Percentiles rank a stretch among this genome's conserved stretches.
phyloP scores from a whole-genome alignment of 2,113 vertebrate species.

The Pungitius pungitius region DNA sequence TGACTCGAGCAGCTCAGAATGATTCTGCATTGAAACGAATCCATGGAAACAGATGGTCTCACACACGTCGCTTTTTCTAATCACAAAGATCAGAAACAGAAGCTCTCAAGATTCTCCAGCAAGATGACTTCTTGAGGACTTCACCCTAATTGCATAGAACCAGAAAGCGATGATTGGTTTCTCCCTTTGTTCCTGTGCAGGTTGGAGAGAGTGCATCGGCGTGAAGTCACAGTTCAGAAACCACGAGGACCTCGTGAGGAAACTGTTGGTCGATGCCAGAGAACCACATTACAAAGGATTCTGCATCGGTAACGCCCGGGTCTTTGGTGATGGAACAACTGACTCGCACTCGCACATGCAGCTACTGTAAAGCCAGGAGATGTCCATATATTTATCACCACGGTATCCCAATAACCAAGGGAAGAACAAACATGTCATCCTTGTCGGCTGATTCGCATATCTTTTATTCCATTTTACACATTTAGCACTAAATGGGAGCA shows the following conservation, averaged over 20 bases:
- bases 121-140: constrained; percentile 37
- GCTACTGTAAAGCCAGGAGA: neutral
- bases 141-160: constrained; percentile 24
- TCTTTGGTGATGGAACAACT: neutral
- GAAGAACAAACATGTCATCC: neutral
- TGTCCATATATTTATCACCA: neutral
- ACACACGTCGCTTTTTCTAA: constrained; percentile 18
- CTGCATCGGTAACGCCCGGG: constrained; percentile 70
- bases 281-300: constrained; percentile 73
- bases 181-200: constrained; percentile 54
- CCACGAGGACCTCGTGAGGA: constrained; percentile 66
- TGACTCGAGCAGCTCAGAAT: constrained; percentile 5
- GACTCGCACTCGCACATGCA: neutral
- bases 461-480: neutral
- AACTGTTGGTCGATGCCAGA: constrained; percentile 76
- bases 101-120: constrained; percentile 8
- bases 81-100: constrained; percentile 15
- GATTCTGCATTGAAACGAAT: constrained; percentile 22
- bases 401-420: neutral
- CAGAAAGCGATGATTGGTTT: constrained; percentile 9
- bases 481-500: neutral
- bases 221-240: constrained; percentile 73
- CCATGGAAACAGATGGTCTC: constrained; percentile 10
- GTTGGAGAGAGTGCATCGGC: constrained; percentile 78
- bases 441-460: neutral